Base-by-base conservation (phyloP, 2,797 vertebrate species). In the Trematomus bernacchii region DNA sequence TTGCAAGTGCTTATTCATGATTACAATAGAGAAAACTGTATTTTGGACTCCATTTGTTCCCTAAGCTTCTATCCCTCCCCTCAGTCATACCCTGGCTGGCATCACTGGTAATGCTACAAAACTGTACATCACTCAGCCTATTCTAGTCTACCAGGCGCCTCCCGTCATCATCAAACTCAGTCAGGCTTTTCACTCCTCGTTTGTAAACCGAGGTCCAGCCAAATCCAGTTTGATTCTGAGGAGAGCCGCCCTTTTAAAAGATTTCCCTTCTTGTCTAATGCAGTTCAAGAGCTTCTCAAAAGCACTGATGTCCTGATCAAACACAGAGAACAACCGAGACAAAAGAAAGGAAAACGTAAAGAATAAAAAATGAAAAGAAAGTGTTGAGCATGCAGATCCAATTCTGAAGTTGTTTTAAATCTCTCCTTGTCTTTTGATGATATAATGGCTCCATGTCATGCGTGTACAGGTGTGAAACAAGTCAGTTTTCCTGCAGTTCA, bases 1-100 rank as follows among this genome's bases (percentile, higher is more conserved):
- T 85, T 86, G 83, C 86, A 90, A 89, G 85, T 89, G 88, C 78
- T 84, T 87, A 71, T 85, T 88, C 73, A 87, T 87, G 86, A 88
- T 91, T 90, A 89, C 72, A 89, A 87, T 59, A 83, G 88, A 84
- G 13, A 68, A 67, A 83, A 86, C 86, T 87, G 81, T 91, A 89
- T 86, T 86, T 83, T 86, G 83, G 89, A 89, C 74, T 91, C 81
- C 53, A 57, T 84, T 69, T 87, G 75, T 84, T 84, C 74, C 77
- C 80, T 62, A 58, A 64, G 59, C 66, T 46, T 64, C 77, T 37
- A 73, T 27, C 71, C 77, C 81, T 76, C 83, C 84, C 77, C 83
- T 77, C 76, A 83, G 77, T 87, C 79, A 66, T 0, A 77, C 78
- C 76, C 72, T 64, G 71, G 58, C 86, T 82, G 84, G 78, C 80